Evolutionary conservation across 2,888 invertebrate species (phyloP), one percentile per base, ranked within the genome.

Genomic region (Chironomus riparius): DNA sequence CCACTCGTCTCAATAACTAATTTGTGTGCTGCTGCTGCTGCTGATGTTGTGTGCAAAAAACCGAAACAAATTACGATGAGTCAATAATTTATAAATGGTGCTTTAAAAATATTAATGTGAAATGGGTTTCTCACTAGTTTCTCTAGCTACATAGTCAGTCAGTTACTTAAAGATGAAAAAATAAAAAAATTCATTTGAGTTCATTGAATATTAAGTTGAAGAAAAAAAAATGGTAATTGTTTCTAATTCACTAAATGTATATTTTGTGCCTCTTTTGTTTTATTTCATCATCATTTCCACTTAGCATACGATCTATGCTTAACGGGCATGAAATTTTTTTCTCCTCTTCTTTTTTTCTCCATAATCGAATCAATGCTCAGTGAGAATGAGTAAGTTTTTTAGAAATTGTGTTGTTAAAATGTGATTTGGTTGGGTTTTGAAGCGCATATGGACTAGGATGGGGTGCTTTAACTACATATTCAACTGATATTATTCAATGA

Each of bases 31-130:
- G 38, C 38, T 38, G 38, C 10, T 38, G 38, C 7, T 38, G 38
- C 10, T 18, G 15, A 15, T 50, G 50, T 28, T 56, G 56, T 56
- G 56, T 56, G 56, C 56, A 56, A 72, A 72, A 72, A 72, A 47
- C 62, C 72, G 72, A 72, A 72, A 72, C 72, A 72, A 72, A 72
- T 72, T 72, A 72, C 61, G 61, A 72, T 72, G 72, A 72, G 72
- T 62, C 72, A 72, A 72, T 72, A 72, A 72, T 72, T 72, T 72
- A 62, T 62, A 62, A 72, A 72, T 62, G 72, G 28, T 61, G 61
- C 62, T 72, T 71, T 72, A 38, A 38, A 28, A 15, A 28, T 72
- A 72, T 70, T 70, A 70, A 70, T 72, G 72, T 72, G 72, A 48
- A 71, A 71, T 72, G 72, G 56, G 18, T 47, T 47, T 56, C 61